phyloP scores from a whole-genome alignment of 2,888 invertebrate species.

The Nomada hirtipes region DNA sequence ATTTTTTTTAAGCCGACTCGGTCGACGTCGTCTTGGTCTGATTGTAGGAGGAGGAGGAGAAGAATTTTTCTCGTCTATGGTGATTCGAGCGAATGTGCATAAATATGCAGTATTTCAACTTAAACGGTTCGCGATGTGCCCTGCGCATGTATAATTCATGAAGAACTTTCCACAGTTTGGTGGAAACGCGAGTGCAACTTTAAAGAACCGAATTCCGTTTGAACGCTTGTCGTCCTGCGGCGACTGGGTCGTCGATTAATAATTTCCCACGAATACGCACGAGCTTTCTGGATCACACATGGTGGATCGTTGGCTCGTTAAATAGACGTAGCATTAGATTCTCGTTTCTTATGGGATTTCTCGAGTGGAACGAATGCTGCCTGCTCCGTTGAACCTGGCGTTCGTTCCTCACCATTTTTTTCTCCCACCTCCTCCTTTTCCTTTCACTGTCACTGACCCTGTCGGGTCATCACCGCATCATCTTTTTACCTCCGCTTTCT shows the following conservation, averaged over 20 bases:
- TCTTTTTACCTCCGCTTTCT: conserved; percentile 42
- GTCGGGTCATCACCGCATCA: conserved; percentile 62
- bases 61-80: conserved; percentile 33
- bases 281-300: neutral
- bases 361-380: conserved; percentile 54
- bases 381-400: conserved; percentile 18
- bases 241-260: neutral
- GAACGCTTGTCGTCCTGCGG: neutral
- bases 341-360: conserved; percentile 35
- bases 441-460: conserved; percentile 64
- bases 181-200: conserved; percentile 25
- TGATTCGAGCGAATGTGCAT: conserved; percentile 36
- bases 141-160: conserved; percentile 45
- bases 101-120: conserved; percentile 44
- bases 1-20: neutral
- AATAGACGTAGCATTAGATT: conserved; percentile 13
- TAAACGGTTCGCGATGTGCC: conserved; percentile 19
- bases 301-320: conserved; percentile 25
- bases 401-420: conserved; percentile 37
- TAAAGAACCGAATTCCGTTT: conserved; percentile 20
- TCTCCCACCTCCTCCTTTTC: conserved; percentile 23
- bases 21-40: neutral
- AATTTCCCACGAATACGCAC: conserved; percentile 15
- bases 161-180: conserved; percentile 43
- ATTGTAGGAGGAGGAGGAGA: neutral